Evolutionary conservation across 2,888 invertebrate species (phyloP).

Genomic region (Villa cingulata): DNA sequence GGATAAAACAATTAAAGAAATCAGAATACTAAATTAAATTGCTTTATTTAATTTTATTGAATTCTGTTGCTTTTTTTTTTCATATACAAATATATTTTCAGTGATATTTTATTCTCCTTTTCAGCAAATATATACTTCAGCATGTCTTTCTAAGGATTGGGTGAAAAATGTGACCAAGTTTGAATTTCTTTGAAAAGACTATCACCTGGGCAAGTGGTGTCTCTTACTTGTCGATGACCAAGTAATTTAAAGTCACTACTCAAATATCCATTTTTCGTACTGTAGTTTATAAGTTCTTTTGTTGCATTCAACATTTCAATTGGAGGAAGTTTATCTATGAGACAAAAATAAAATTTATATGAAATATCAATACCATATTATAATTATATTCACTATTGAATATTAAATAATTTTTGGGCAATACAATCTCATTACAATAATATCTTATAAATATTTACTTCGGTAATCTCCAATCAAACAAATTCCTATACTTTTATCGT

Average conservation of each 20-base stretch:
- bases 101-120: no score
- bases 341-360: conserved; percentile 15
- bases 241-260: conserved; percentile 44
- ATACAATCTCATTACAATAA: no score
- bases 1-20: no score
- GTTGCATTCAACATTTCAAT: conserved; percentile 44
- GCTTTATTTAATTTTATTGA: no score
- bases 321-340: conserved; percentile 44
- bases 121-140: no score
- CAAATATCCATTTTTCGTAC: conserved; percentile 45
- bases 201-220: conserved; percentile 54
- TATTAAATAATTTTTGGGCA: no score
- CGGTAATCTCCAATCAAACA: conserved; percentile 46
- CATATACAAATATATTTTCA: no score
- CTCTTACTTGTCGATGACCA: conserved; percentile 49
- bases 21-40: no score
- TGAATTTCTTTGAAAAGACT: conserved; percentile 45
- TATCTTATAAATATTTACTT: conserved; percentile 15
- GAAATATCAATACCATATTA: not conserved
- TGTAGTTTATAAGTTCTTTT: conserved; percentile 45
- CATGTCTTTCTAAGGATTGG: not conserved
- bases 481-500: conserved; percentile 52
- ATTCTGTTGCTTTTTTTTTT: no score
- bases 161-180: conserved; percentile 44
- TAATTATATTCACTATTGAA: conserved; percentile 27